Evolutionary conservation across 2,797 vertebrate species (phyloP).

Genomic region (Enteromius thamalakanensis): DNA sequence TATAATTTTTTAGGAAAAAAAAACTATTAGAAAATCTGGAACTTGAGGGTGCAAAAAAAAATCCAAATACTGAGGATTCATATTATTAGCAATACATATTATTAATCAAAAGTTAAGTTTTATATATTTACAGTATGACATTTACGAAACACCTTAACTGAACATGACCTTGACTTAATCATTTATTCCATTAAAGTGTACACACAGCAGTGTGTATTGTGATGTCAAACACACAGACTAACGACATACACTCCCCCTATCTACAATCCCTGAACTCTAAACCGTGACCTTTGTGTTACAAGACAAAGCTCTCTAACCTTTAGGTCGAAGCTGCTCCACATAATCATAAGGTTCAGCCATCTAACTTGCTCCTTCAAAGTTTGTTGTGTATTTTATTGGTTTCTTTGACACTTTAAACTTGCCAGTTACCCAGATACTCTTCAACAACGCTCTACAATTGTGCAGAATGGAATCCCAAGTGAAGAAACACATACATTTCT

Average conservation of each 20-base stretch:
- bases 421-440: not conserved
- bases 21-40: too few relatives aligned
- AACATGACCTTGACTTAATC: too few relatives aligned
- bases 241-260: too few relatives aligned
- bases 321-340: not conserved
- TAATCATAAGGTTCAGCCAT: not conserved
- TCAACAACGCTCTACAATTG: not conserved
- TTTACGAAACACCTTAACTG: too few relatives aligned
- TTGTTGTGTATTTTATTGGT: not conserved
- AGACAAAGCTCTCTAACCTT: not conserved
- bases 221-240: not conserved
- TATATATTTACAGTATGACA: too few relatives aligned
- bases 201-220: not conserved
- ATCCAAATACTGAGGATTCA: too few relatives aligned
- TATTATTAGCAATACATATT: too few relatives aligned
- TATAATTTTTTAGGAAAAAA: not conserved
- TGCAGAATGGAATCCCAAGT: not conserved
- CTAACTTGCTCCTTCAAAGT: not conserved
- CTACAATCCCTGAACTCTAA: not conserved
- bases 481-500: slow-evolving; percentile 8
- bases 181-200: not conserved
- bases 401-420: not conserved
- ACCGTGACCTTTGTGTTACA: not conserved
- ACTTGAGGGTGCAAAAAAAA: too few relatives aligned
- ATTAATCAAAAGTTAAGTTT: too few relatives aligned